These are phyloP conservation scores for Drosophila ercepeae DNA, from an alignment of 1,140 invertebrate genomes.

Conservation along the genomic window DNA sequence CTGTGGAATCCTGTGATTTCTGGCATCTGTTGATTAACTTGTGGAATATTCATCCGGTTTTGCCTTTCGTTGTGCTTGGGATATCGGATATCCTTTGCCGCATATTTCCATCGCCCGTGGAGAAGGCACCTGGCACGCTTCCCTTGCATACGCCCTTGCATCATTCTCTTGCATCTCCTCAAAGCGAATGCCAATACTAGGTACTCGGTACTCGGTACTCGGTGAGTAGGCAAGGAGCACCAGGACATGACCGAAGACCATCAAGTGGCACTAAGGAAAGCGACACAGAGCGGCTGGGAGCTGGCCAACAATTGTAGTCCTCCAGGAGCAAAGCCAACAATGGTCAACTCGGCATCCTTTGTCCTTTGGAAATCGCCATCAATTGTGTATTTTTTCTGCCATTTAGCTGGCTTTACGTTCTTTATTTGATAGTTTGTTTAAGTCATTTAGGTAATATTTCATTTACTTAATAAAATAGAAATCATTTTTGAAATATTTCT, in stretches of 20 bases:
- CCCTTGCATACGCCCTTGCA: no score
- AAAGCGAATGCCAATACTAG: not conserved
- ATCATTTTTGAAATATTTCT: no score
- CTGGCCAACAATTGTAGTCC: not conserved
- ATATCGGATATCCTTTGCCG: not conserved
- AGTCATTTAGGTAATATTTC: no score
- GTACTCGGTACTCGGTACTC: no score
- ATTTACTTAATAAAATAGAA: no score
- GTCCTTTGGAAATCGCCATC: not conserved
- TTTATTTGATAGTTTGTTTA: not conserved
- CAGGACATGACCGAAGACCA: not conserved
- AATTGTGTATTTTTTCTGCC: not conserved
- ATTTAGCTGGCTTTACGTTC: not conserved
- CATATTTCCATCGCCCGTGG: conserved; percentile 2
- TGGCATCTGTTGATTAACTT: conserved; percentile 17
- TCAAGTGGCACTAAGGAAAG: not conserved
- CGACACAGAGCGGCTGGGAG: not conserved
- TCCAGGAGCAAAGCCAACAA: not conserved
- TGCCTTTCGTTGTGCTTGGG: not conserved
- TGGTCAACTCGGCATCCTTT: not conserved
- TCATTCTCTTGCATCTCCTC: no score
- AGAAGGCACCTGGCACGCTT: not conserved
- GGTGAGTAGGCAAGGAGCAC: not conserved
- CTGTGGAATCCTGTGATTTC: not conserved
- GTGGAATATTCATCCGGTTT: not conserved